Evolutionary conservation across 2,888 invertebrate species (phyloP).

Genomic region (Cataglyphis albicans): DNA sequence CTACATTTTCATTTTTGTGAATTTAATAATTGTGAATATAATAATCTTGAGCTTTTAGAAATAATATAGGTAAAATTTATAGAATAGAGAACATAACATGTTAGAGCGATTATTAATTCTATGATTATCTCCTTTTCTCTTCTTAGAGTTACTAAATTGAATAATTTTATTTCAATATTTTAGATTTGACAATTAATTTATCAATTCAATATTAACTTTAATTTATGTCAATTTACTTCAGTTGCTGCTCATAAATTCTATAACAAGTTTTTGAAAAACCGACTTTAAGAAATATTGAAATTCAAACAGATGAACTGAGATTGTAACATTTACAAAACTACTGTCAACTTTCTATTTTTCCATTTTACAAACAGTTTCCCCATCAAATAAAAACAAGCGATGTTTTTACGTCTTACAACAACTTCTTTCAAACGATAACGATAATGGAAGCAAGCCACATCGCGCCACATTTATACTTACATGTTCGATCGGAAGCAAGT

Average conservation of each 20-base stretch:
- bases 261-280: neutral
- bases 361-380: conserved; percentile 1
- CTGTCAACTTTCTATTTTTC: neutral
- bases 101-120: neutral
- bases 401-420: neutral
- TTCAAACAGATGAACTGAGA: neutral
- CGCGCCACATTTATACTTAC: conserved; percentile 83
- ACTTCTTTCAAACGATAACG: neutral
- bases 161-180: neutral
- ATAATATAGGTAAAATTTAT: neutral
- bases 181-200: conserved; percentile 3
- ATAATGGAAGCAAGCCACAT: neutral
- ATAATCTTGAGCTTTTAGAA: neutral
- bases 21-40: neutral
- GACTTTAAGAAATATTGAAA: neutral
- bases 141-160: neutral
- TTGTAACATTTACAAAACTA: neutral
- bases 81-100: neutral
- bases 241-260: neutral
- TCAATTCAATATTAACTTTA: neutral
- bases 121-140: neutral
- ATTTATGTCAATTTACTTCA: neutral
- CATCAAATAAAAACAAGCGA: neutral
- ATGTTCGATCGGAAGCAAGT: conserved; percentile 87
- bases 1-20: neutral